phyloP scores from a whole-genome alignment of 1,140 invertebrate species.

The Drosophila asahinai region DNA sequence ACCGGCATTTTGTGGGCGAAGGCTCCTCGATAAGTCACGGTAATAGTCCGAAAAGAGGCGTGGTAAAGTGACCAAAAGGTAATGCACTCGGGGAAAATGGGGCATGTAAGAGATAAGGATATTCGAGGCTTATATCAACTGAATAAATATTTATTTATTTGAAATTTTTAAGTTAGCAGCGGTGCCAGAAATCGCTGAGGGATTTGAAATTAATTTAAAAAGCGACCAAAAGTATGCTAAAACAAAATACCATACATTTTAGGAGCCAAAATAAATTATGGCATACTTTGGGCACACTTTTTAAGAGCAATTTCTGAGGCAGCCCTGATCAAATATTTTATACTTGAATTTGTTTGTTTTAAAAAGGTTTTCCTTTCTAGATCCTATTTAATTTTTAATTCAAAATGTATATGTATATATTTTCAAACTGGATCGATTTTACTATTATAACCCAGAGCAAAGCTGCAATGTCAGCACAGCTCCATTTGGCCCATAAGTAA shows the following conservation, averaged over 20 bases:
- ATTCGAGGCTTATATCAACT: too few species aligned
- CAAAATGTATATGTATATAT: not conserved
- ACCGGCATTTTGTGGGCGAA: conserved; percentile 45
- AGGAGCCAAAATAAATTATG: not conserved
- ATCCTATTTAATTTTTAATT: not conserved
- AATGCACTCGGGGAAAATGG: conserved; percentile 9
- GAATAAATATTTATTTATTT: not conserved
- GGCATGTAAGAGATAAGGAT: not conserved
- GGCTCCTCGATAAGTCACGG: conserved; percentile 17
- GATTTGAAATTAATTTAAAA: not conserved
- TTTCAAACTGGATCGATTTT: not conserved
- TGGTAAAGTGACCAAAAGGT: conserved; percentile 21
- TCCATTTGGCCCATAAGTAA: conserved; percentile 33
- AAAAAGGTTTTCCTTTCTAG: fast-evolving
- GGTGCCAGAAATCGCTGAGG: too few species aligned
- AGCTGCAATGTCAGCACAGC: conserved; percentile 40
- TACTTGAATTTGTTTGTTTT: not conserved
- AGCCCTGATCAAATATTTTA: not conserved
- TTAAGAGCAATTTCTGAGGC: not conserved
- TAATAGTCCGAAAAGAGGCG: conserved; percentile 50
- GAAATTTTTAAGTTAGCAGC: not conserved
- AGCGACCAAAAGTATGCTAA: not conserved
- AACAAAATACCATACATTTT: not conserved
- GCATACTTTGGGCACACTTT: not conserved
- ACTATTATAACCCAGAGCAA: not conserved